phyloP scores from a whole-genome alignment of 2,113 vertebrate genomes.

The Tachycineta bicolor region DNA sequence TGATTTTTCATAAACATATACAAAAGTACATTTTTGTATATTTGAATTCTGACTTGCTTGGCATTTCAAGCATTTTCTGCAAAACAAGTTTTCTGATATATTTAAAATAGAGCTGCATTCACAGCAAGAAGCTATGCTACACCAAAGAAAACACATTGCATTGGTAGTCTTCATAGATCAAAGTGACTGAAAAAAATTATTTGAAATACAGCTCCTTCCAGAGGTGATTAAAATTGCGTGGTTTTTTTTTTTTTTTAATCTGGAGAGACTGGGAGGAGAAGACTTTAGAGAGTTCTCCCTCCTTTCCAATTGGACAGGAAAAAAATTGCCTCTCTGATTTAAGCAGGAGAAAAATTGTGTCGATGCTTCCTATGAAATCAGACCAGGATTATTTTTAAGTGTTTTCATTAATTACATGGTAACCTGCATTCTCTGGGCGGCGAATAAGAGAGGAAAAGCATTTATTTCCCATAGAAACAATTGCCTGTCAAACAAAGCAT shows the following conservation, averaged over 20 bases:
- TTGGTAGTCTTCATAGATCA: background rate
- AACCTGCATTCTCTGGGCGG: constrained; percentile 22
- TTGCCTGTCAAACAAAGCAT: constrained; percentile 54
- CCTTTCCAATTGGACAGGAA: background rate
- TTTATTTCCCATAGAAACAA: constrained; percentile 48
- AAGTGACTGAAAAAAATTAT: background rate
- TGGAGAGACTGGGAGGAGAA: background rate
- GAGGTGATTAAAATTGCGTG: background rate
- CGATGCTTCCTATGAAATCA: background rate
- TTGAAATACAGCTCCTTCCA: background rate
- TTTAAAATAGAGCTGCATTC: background rate
- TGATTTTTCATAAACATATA: background rate
- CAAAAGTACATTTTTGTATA: background rate
- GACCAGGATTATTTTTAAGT: background rate
- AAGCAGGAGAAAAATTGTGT: background rate
- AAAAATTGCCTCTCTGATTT: background rate
- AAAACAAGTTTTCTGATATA: background rate
- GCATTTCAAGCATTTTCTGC: background rate
- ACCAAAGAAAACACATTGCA: background rate
- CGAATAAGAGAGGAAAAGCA: background rate
- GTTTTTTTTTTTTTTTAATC: background rate
- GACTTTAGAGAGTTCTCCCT: background rate
- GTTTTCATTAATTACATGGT: constrained; percentile 15
- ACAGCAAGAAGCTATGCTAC: background rate
- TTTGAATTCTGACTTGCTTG: background rate